Evolutionary conservation across 1,140 invertebrate genomes (phyloP).

Genomic region (Ridgeia piscesae): DNA sequence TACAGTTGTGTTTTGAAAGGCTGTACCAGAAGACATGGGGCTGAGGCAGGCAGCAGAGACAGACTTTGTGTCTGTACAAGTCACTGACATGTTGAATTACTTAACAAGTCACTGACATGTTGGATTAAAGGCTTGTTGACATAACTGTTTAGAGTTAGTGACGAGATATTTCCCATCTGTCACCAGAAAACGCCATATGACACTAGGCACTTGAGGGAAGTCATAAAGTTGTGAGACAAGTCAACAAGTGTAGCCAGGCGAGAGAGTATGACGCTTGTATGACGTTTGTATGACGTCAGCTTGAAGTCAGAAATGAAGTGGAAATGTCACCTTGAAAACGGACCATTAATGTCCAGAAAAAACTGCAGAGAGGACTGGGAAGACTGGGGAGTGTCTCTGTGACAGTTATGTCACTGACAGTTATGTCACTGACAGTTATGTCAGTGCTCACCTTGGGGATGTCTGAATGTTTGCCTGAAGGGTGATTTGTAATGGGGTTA

Average conservation of each 20-base stretch:
- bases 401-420: neutral
- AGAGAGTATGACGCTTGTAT: neutral
- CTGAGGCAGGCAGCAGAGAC: no score
- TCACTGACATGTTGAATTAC: no score
- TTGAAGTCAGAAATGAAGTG: neutral
- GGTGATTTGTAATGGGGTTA: neutral
- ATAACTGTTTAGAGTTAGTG: no score
- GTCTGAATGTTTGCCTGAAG: neutral
- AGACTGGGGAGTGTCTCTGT: neutral
- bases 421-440: neutral
- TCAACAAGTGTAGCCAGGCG: neutral
- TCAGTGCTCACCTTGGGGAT: neutral
- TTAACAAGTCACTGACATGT: no score
- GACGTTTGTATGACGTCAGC: neutral
- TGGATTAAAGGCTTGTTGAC: no score
- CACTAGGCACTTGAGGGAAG: neutral
- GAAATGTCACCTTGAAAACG: neutral
- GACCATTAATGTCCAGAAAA: neutral
- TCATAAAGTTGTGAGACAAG: neutral
- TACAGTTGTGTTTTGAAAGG: no score
- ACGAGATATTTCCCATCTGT: no score
- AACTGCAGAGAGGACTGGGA: neutral
- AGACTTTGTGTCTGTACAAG: no score
- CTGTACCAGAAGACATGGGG: no score
- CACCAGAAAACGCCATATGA: no score